Percentiles rank a stretch among this genome's conserved stretches.
phyloP scores from a whole-genome alignment of 2,888 invertebrate genomes.

The Acanthococcus lagerstroemiae region DNA sequence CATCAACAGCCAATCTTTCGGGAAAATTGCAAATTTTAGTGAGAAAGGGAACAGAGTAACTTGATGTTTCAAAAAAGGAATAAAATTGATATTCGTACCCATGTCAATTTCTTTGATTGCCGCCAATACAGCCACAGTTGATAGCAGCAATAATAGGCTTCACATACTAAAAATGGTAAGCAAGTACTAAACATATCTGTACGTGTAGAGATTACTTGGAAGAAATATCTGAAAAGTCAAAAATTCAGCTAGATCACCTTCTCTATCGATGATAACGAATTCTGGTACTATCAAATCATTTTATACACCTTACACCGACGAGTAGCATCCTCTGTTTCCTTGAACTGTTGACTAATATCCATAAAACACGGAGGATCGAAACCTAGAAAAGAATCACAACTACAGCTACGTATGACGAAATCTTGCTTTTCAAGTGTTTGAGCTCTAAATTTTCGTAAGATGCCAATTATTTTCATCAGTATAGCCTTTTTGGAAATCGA shows the following conservation, averaged over 20 bases:
- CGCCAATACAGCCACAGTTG: slow-evolving; percentile 85
- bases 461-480: no score
- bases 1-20: slow-evolving; percentile 89
- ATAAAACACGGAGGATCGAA: slow-evolving; percentile 61
- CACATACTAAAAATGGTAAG: slow-evolving; percentile 54
- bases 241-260: slow-evolving; percentile 49
- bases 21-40: not conserved
- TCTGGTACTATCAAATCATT: slow-evolving; percentile 60
- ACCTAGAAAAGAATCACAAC: slow-evolving; percentile 52
- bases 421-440: no score
- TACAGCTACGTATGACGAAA: no score
- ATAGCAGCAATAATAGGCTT: slow-evolving; percentile 86
- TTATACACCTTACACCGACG: slow-evolving; percentile 61
- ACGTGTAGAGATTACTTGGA: not conserved
- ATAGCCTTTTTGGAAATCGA: not conserved
- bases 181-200: no score
- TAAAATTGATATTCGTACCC: slow-evolving; percentile 37
- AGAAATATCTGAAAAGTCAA: not conserved
- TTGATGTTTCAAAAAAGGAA: no score
- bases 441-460: no score
- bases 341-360: slow-evolving; percentile 47
- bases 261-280: slow-evolving; percentile 69
- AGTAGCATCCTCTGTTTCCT: slow-evolving; percentile 62
- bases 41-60: no score
- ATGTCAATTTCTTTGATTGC: slow-evolving; percentile 72